Evolutionary conservation across 1,140 invertebrate species (phyloP).

Genomic region (Ridgeia piscesae): DNA sequence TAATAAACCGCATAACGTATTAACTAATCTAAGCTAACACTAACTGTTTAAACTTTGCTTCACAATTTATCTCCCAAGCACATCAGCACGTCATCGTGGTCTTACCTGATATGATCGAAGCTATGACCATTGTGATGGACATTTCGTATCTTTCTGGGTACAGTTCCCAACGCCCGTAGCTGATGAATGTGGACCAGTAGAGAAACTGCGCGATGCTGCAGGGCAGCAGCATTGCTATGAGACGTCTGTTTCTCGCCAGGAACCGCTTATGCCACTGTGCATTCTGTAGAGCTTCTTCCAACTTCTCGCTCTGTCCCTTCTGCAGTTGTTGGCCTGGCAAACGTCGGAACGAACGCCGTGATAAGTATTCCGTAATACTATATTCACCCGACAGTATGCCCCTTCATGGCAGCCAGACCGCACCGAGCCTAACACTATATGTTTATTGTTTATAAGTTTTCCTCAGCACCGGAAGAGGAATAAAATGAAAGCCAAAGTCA

Average conservation of each 20-base stretch:
- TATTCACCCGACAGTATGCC: no score
- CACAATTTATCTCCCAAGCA: background rate
- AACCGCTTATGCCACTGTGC: background rate
- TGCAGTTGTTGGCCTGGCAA: background rate
- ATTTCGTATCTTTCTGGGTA: slow-evolving; percentile 19
- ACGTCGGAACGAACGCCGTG: background rate
- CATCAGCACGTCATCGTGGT: background rate
- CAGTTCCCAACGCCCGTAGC: slow-evolving; percentile 13
- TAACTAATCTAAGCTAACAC: background rate
- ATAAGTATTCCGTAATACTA: background rate
- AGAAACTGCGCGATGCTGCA: background rate
- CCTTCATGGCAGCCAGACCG: background rate
- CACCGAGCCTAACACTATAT: background rate
- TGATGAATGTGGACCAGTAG: background rate
- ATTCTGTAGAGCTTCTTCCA: background rate
- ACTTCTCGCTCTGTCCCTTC: background rate
- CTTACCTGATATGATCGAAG: slow-evolving; percentile 18
- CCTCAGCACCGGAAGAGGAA: background rate
- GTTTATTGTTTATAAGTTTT: background rate
- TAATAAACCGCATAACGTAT: background rate
- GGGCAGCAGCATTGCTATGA: background rate
- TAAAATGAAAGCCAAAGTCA: no score
- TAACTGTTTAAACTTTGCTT: background rate
- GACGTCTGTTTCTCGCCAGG: background rate
- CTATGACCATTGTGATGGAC: slow-evolving; percentile 22